Conservation (phyloP, 2,888 invertebrate species). For the Cepaea hortensis region DNA sequence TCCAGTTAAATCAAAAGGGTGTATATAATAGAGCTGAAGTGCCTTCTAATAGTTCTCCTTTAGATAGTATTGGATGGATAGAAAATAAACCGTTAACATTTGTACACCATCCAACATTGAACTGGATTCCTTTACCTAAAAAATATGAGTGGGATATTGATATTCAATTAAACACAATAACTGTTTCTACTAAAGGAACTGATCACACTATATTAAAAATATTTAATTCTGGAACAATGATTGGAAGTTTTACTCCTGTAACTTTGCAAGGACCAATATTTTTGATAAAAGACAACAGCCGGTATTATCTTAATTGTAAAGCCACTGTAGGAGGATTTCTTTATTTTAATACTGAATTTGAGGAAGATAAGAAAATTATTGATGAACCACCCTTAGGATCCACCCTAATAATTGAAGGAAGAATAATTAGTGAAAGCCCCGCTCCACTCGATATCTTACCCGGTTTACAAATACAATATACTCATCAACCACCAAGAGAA, state of each 20-base stretch:
- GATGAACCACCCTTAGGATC: too few relatives aligned
- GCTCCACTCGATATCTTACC: too few relatives aligned
- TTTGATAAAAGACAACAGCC: too few relatives aligned
- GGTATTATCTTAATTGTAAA: too few relatives aligned
- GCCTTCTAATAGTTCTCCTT: not conserved
- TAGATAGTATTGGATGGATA: not conserved
- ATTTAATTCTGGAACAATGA: not conserved
- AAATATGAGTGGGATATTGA: conserved; percentile 16
- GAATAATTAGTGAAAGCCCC: too few relatives aligned
- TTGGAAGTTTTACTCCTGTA: not conserved
- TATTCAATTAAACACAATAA: not conserved
- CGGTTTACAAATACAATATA: too few relatives aligned
- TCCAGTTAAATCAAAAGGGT: not conserved
- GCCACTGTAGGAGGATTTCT: too few relatives aligned
- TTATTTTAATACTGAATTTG: too few relatives aligned
- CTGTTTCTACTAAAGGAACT: not conserved
- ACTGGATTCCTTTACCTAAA: not conserved
- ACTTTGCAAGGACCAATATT: too few relatives aligned
- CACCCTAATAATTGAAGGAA: too few relatives aligned
- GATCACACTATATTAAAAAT: not conserved
- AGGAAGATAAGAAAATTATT: too few relatives aligned
- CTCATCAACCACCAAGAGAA: too few relatives aligned
- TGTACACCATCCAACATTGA: not conserved
- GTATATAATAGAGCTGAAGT: not conserved
- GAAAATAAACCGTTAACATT: not conserved